phyloP scores from a whole-genome alignment of 2,888 invertebrate genomes.

The Agrypnus murinus region DNA sequence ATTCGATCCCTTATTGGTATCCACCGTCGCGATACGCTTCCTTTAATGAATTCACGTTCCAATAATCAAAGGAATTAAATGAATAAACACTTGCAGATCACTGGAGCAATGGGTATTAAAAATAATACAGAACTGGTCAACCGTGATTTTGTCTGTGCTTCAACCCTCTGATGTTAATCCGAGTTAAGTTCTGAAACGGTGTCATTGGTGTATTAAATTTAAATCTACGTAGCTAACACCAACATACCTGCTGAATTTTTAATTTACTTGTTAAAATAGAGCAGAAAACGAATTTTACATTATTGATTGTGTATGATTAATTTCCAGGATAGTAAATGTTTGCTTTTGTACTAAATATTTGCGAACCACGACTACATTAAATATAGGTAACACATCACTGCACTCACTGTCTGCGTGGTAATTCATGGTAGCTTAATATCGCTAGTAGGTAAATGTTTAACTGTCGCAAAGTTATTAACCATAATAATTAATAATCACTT shows the following conservation, averaged over 20 bases:
- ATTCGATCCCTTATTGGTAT: slow-evolving; percentile 10
- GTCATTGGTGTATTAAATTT: slow-evolving; percentile 27
- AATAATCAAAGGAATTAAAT: slow-evolving; percentile 49
- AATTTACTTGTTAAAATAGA: slow-evolving; percentile 2
- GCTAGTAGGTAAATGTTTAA: too few relatives aligned
- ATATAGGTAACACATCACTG: too few relatives aligned
- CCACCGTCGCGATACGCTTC: slow-evolving; percentile 36
- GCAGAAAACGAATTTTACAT: background rate
- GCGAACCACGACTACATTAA: too few relatives aligned
- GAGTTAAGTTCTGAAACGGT: slow-evolving; percentile 42
- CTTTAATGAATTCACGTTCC: slow-evolving; percentile 44
- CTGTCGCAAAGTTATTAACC: too few relatives aligned
- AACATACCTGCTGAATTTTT: slow-evolving; percentile 23
- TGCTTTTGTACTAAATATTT: too few relatives aligned
- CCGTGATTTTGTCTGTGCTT: slow-evolving; percentile 42
- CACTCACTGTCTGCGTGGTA: too few relatives aligned
- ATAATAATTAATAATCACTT: too few relatives aligned
- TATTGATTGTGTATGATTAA: too few relatives aligned
- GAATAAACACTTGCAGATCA: slow-evolving; percentile 50
- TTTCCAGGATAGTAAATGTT: too few relatives aligned
- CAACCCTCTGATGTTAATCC: slow-evolving; percentile 47
- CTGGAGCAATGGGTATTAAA: slow-evolving; percentile 45
- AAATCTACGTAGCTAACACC: background rate
- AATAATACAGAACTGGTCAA: slow-evolving; percentile 49
- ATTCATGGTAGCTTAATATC: too few relatives aligned